These are phyloP conservation scores for Drosophila pachea DNA, from an alignment of 1,140 invertebrate species.

Conservation along the genomic window DNA sequence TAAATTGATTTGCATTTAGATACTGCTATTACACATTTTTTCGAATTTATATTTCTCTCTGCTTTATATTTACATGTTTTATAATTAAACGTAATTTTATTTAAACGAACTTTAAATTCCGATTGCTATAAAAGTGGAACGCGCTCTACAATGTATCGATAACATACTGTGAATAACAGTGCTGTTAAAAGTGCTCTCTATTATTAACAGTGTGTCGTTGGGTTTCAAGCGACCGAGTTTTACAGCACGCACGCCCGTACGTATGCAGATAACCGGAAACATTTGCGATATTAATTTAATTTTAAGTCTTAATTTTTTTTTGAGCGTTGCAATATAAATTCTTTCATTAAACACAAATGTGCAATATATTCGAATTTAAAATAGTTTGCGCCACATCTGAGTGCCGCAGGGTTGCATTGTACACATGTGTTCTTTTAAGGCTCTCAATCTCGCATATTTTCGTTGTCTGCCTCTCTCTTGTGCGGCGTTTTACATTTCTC, in stretches of 20 bases:
- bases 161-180: background rate
- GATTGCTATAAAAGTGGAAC: no score
- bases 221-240: no score
- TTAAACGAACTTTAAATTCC: background rate
- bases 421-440: background rate
- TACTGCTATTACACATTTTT: background rate
- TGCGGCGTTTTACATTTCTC: background rate
- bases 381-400: constrained; percentile 5
- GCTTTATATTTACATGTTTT: no score
- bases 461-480: background rate
- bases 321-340: no score
- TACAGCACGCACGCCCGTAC: no score
- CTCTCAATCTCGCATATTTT: background rate
- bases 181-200: constrained; percentile 1
- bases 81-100: constrained; percentile 4
- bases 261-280: no score
- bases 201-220: background rate
- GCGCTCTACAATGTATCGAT: constrained; percentile 25
- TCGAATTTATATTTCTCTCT: background rate
- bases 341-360: no score
- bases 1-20: background rate
- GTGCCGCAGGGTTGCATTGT: constrained; percentile 23
- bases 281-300: no score
- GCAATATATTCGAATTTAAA: no score
- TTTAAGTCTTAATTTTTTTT: no score